Base-by-base conservation (phyloP, 2,888 invertebrate species). In the Gastracanthus pulcherrimus region DNA sequence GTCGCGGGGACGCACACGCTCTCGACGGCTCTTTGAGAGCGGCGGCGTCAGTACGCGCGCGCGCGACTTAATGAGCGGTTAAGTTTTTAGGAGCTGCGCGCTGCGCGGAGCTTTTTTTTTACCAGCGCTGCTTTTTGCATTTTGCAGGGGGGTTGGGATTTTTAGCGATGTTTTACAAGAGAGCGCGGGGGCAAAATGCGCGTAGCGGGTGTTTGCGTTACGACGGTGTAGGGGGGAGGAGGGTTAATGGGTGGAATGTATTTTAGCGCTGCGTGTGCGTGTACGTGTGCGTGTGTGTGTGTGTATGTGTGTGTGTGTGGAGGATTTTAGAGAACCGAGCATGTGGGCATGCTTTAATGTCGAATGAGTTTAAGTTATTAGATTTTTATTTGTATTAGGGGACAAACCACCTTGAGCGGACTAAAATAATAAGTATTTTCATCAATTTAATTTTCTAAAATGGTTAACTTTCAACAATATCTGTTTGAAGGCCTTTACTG, bases 51-150 rank as follows among this genome's bases (percentile, higher is more conserved):
- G n/a, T n/a, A n/a, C n/a, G n/a, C n/a, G n/a, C n/a, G n/a, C n/a
- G n/a, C n/a, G n/a, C 29, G 29, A 29, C 26, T 67, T 67, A 45
- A 67, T 67, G 67, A 67, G 67, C 67, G 67, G 67, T 67, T 67
- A 67, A 67, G n/a, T 45, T 67, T 45, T 67, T 67, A 23, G 26
- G 23, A 23, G 41, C 3, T 29, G 31, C 66, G 38, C 66, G 16
- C 26, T 7, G 38, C 48, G 48, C 48, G 9, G n/a, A 48, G 26
- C 26, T 26, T 26, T 55, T 55, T 55, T 55, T 55, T 48, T 16
- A 45, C 6, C 55, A 19, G 55, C 51, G 9, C 0, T 6, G 23
- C 23, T 11, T 5, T 11, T 11, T 48, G 13, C n/a, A 9, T 23
- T 26, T 62, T 38, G 4, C 13, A n/a, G 23, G 23, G 66, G 23